These are phyloP conservation scores for Tupaia chinensis DNA, from an alignment of 2,113 vertebrate species.

Conservation along the genomic window DNA sequence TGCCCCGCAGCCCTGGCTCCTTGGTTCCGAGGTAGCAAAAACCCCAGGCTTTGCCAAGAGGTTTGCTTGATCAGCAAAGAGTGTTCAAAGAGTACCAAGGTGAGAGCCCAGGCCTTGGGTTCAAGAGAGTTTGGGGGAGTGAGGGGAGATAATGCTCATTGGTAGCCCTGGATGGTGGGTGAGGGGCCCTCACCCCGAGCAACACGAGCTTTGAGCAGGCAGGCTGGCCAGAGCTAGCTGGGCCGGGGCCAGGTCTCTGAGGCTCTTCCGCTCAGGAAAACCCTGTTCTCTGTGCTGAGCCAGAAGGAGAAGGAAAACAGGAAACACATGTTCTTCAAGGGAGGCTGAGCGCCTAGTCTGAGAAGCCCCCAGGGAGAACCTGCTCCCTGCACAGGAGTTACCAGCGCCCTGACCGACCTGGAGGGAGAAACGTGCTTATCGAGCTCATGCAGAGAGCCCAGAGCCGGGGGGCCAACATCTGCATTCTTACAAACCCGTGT, in stretches of 20 bases:
- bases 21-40: not conserved
- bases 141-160: not conserved
- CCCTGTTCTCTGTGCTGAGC: conserved; percentile 86
- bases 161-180: not conserved
- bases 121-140: not conserved
- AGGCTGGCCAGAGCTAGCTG: not conserved
- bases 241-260: conserved; percentile 62
- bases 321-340: conserved; percentile 94
- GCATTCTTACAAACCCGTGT: not conserved
- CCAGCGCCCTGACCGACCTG: not conserved
- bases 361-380: conserved; percentile 10
- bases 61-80: not conserved
- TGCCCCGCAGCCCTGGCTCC: not conserved
- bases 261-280: conserved; percentile 91
- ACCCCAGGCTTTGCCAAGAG: not conserved
- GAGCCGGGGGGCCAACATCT: not conserved
- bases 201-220: conserved; percentile 23
- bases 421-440: not conserved
- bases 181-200: not conserved
- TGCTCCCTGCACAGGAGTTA: not conserved
- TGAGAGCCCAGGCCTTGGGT: not conserved
- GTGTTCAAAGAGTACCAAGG: not conserved
- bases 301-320: conserved; percentile 92
- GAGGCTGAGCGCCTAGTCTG: conserved; percentile 66
- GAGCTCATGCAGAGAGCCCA: not conserved